Percentiles rank a stretch among this genome's conserved stretches.
These are phyloP conservation scores for Leptopilina boulardi DNA, from an alignment of 1,140 invertebrate genomes.

Conservation along the genomic window DNA sequence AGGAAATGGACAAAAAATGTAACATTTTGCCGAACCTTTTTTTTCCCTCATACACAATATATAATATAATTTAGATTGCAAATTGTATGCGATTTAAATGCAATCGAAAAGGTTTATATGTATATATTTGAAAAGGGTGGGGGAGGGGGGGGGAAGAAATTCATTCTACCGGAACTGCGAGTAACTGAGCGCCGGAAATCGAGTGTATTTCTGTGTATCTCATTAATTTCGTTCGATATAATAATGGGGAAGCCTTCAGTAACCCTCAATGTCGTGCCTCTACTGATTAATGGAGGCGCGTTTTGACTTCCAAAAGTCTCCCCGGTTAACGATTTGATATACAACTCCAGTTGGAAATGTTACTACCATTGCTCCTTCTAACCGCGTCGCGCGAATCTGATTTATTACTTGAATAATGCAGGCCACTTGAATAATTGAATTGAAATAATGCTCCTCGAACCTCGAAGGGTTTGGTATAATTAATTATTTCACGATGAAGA, in stretches of 20 bases:
- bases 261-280: slow-evolving; percentile 50
- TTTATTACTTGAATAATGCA: slow-evolving; percentile 67
- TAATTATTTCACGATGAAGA: slow-evolving; percentile 58
- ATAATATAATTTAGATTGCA: neutral
- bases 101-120: slow-evolving; percentile 41
- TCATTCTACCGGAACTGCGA: slow-evolving; percentile 62
- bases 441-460: slow-evolving; percentile 61
- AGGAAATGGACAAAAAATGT: too few species aligned
- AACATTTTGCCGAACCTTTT: too few species aligned
- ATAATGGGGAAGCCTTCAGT: slow-evolving; percentile 65
- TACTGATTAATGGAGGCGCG: slow-evolving; percentile 73
- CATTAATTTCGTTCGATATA: slow-evolving; percentile 77
- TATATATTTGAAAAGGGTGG: too few species aligned
- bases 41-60: too few species aligned
- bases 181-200: slow-evolving; percentile 65
- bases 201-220: slow-evolving; percentile 76
- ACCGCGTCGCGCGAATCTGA: slow-evolving; percentile 60
- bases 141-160: slow-evolving; percentile 44
- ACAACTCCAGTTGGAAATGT: slow-evolving; percentile 52
- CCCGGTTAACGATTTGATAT: slow-evolving; percentile 49
- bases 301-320: slow-evolving; percentile 67
- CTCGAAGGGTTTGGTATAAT: slow-evolving; percentile 49
- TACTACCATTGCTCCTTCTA: slow-evolving; percentile 53
- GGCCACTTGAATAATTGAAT: slow-evolving; percentile 68
- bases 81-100: slow-evolving; percentile 45